Evolutionary conservation across 2,888 invertebrate species (phyloP).

Genomic region (Andrena praecox): DNA sequence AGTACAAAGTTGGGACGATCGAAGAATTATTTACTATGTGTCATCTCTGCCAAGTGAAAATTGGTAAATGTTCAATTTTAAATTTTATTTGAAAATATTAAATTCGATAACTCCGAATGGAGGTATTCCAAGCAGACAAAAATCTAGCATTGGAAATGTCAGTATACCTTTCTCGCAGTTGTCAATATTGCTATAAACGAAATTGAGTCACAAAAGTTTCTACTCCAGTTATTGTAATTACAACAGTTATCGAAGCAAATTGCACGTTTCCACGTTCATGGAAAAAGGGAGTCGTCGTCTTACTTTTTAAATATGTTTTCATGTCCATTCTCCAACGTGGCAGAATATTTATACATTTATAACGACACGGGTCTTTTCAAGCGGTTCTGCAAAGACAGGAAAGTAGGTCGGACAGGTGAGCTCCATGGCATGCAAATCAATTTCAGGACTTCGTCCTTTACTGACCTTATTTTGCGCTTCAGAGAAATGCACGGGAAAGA

Average conservation of each 20-base stretch:
- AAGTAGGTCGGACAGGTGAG: slow-evolving; percentile 61
- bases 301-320: slow-evolving; percentile 3
- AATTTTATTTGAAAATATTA: no score
- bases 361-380: slow-evolving; percentile 21
- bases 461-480: slow-evolving; percentile 37
- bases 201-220: slow-evolving; percentile 14
- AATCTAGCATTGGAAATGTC: not conserved
- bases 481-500: not conserved
- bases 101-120: no score
- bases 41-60: no score
- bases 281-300: not conserved
- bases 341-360: slow-evolving; percentile 19
- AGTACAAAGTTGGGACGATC: no score
- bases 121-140: not conserved
- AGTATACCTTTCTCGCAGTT: not conserved
- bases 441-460: slow-evolving; percentile 52
- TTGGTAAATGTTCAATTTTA: no score
- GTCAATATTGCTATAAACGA: slow-evolving; percentile 12
- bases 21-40: no score
- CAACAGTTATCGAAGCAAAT: slow-evolving; percentile 22
- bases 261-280: not conserved
- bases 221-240: slow-evolving; percentile 38
- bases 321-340: not conserved
- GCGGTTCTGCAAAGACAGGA: slow-evolving; percentile 17
- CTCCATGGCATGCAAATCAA: slow-evolving; percentile 59